Conservation (phyloP, 1,140 invertebrate genomes). For the Leguminivora glycinivorella region DNA sequence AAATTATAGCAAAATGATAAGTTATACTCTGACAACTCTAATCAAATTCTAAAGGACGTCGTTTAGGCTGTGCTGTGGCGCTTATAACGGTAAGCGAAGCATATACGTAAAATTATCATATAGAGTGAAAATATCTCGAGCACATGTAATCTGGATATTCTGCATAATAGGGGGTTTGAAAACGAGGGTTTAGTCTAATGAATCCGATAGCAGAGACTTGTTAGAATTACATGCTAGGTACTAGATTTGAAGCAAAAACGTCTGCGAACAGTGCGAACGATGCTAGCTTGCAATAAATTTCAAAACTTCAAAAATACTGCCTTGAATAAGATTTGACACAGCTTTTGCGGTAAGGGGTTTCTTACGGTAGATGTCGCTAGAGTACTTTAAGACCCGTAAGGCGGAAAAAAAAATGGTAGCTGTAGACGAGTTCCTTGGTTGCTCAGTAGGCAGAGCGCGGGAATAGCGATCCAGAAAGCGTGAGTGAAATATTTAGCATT, state of each 20-base stretch:
- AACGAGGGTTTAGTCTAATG: conserved; percentile 3
- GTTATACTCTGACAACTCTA: neutral
- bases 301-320: too few relatives aligned
- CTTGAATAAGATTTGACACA: too few relatives aligned
- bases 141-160: conserved; percentile 29
- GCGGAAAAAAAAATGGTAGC: too few relatives aligned
- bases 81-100: neutral
- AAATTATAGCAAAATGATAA: neutral
- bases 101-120: conserved; percentile 31
- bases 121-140: conserved; percentile 30
- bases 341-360: too few relatives aligned
- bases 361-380: too few relatives aligned
- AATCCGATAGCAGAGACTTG: neutral
- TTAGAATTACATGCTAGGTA: neutral
- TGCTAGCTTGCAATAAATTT: too few relatives aligned
- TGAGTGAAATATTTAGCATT: too few relatives aligned
- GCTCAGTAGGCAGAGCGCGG: too few relatives aligned
- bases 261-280: too few relatives aligned
- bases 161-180: neutral
- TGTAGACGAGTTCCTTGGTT: too few relatives aligned
- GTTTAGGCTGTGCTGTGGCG: neutral
- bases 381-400: too few relatives aligned
- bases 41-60: neutral
- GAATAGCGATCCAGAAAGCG: too few relatives aligned
- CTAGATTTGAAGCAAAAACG: neutral